phyloP scores from a whole-genome alignment of 2,797 vertebrate species.

The Staurois parvus region DNA sequence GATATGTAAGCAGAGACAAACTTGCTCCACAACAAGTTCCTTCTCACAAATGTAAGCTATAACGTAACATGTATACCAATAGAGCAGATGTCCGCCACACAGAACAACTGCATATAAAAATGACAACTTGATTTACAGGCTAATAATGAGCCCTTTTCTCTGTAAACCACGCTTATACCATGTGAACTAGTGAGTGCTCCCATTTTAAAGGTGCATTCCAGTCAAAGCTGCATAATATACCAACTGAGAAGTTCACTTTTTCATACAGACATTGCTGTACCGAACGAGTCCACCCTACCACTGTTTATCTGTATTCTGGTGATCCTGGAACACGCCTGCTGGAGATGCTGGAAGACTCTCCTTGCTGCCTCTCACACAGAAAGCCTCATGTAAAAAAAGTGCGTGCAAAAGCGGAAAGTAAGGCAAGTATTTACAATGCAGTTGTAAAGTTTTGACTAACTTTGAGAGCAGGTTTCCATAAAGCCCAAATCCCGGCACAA shows the following conservation, averaged over 20 bases:
- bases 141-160: not conserved
- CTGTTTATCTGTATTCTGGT: not conserved
- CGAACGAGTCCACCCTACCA: not conserved
- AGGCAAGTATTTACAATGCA: no score
- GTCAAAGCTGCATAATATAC: not conserved
- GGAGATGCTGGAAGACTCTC: not conserved
- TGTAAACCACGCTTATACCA: not conserved
- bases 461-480: no score
- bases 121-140: slow-evolving; percentile 1
- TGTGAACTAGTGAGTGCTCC: not conserved
- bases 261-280: not conserved
- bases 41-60: slow-evolving; percentile 30
- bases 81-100: slow-evolving; percentile 8
- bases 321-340: no score
- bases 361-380: not conserved
- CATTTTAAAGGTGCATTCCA: not conserved
- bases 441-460: no score
- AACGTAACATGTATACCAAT: slow-evolving; percentile 21
- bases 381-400: not conserved
- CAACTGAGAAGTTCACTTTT: not conserved
- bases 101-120: not conserved
- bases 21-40: slow-evolving; percentile 13
- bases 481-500: no score
- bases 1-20: slow-evolving; percentile 28
- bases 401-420: no score